Evolutionary conservation across 53 echinoderm and acorn worm genomes (phyloP), one percentile per base, ranked within the genome.

Genomic region (Pentamera pediparva): DNA sequence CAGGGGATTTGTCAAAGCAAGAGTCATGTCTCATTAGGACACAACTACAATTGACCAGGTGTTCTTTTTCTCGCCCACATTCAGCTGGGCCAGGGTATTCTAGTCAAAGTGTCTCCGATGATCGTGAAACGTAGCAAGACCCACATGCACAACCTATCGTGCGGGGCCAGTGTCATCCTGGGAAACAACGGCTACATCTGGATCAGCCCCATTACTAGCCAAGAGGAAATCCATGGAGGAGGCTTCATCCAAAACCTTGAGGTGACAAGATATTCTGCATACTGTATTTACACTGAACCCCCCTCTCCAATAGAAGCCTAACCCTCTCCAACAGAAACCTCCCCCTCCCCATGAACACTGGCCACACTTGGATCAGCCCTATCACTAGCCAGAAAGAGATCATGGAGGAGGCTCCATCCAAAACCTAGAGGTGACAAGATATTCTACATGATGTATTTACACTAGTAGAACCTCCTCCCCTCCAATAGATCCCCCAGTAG

Each of bases 181-280:
- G 96, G 96, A 40, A 96, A 96, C 65, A 95, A 96, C 43, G 96
- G 96, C 17, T 96, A 96, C 39, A 69, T 96, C 37, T 96, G 96
- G 96, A 83, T 96, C 76, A 85, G 84, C 54, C 84, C 85, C 38
- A 85, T 79, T 19, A 70, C 76, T 12, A 62, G 53, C n/a, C 83
- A 85, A 37, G 84, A 87, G 10, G 91, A 91, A 21, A 76, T 59
- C 19, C 70, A 70, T 4, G 88, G 86, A 29, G 91, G 86, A 0
- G 96, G 96, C 21, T 96, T 96, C 41, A 74, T 91, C 6, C 91
- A 91, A 65, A 91, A 96, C 39, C 40, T 88, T 31, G 82, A 96
- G 88, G 91, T 96, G 26, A 47, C 12, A n/a, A n/a, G n/a, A 53
- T 9, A 41, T 41, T 41, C 59, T 57, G n/a, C 22, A 20, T 24